Evolutionary conservation across 2,113 vertebrate species (phyloP).

Genomic region (Megaceryle maxima): DNA sequence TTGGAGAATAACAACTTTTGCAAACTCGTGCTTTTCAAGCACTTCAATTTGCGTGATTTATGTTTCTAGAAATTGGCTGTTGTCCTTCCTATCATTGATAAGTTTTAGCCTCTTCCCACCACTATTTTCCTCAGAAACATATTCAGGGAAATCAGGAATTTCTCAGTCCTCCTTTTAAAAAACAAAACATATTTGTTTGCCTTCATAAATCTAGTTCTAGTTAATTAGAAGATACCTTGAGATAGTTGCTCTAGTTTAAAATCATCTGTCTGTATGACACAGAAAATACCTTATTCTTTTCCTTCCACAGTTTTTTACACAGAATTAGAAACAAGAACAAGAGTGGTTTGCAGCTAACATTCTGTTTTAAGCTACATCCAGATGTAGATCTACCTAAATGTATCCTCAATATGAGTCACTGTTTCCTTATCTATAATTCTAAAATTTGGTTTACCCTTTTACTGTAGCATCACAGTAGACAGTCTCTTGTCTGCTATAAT

Average conservation of each 20-base stretch:
- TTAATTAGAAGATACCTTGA: background rate
- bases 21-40: background rate
- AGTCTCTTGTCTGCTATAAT: background rate
- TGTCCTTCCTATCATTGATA: background rate
- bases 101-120: background rate
- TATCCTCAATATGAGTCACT: background rate
- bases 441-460: background rate
- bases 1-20: background rate
- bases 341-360: background rate
- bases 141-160: background rate
- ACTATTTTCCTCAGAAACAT: background rate
- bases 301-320: background rate
- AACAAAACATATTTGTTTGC: background rate
- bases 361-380: background rate
- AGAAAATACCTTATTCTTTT: background rate
- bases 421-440: background rate
- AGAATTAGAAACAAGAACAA: background rate
- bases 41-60: background rate
- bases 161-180: background rate
- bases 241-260: background rate
- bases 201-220: background rate
- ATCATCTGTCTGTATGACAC: background rate
- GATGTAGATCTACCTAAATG: background rate
- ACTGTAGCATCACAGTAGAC: background rate
- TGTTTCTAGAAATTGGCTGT: background rate